phyloP scores from a whole-genome alignment of 2,888 invertebrate genomes.

The Adelphocoris suturalis region DNA sequence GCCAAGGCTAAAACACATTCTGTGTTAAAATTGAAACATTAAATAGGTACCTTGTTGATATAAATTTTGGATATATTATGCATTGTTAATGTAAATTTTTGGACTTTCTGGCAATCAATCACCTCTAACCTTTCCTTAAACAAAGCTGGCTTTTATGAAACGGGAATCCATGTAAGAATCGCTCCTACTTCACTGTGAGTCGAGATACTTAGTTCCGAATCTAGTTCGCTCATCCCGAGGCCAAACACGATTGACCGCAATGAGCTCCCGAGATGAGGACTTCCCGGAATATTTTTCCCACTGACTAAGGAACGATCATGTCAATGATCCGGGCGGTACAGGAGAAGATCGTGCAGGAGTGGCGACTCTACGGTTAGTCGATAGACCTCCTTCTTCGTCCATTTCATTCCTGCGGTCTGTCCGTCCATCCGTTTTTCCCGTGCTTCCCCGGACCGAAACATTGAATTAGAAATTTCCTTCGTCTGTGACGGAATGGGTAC shows the following conservation, averaged over 20 bases:
- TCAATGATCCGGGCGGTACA: background rate
- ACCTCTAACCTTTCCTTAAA: no score
- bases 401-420: background rate
- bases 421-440: slow-evolving; percentile 6
- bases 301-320: background rate
- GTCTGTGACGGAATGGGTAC: background rate
- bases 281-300: background rate
- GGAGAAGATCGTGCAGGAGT: background rate
- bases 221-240: slow-evolving; percentile 1
- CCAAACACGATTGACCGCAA: slow-evolving; percentile 19
- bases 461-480: slow-evolving; percentile 30
- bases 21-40: no score
- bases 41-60: no score
- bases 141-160: no score
- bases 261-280: background rate
- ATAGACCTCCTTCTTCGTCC: background rate
- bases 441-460: background rate
- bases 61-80: no score
- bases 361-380: background rate
- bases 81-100: no score
- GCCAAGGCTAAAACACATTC: no score
- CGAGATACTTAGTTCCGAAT: background rate
- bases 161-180: no score
- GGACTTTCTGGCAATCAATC: no score
- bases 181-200: no score